Evolutionary conservation across 2,113 vertebrate species (phyloP), one percentile per base, ranked within the genome.

Genomic region (Orthonyx spaldingii): DNA sequence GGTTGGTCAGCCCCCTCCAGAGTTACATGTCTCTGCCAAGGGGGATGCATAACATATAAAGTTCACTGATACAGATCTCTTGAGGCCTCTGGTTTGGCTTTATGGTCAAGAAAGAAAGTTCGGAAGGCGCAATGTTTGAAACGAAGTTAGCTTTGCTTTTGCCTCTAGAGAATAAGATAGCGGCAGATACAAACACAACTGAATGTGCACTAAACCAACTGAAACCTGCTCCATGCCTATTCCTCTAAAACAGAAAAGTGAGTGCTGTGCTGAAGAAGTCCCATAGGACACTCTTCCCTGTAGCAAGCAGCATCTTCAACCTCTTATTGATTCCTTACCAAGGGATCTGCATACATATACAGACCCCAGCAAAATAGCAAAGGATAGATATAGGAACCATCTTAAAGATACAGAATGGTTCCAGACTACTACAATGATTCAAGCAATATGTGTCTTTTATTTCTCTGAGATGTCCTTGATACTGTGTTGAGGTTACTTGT

Each of bases 301-400:
- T 70, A 87, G 77, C 64, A 90, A 82, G 63, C 49, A 81, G 63
- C 8, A 4, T 82, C 55, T 92, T 64, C 85, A 94, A 27, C 11
- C 77, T 89, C 39, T 61, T 82, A 66, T 72, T 82, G 88, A 96
- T 92, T 84, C 55, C 39, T 89, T 85, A 85, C 76, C 80, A 86
- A 68, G 77, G 65, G 88, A 93, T 33, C 16, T 63, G 50, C 57
- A 37, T 50, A 30, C 44, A 70, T 24, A 84, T 6, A 69, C 27
- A 68, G 53, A 61, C 28, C 28, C 32, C 69, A 90, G 55, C 42
- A 89, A 44, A 52, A 85, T 60, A 76, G 26, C 47, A 89, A 76
- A 79, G 59, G 65, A 59, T 3, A 6, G 33, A 59, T 50, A 39
- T 27, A 63, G 50, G 50, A 95, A 64, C 30, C 13, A 13, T 50